These are phyloP conservation scores for Sinopyrophorus schimmeli DNA, from an alignment of 2,888 invertebrate species.

Conservation along the genomic window DNA sequence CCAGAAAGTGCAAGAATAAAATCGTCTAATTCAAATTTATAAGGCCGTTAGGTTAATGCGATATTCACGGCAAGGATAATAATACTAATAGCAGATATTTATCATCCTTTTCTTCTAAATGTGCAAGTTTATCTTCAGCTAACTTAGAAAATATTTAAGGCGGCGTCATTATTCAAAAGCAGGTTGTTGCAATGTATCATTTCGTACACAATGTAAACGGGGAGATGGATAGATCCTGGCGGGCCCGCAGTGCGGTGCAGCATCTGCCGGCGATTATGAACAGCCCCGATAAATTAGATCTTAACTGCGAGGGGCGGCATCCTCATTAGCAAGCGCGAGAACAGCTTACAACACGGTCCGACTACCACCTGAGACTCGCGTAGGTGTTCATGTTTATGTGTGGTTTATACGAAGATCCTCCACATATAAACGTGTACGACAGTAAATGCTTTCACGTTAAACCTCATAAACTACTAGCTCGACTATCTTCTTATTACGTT, in stretches of 20 bases:
- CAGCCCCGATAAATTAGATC: constrained; percentile 47
- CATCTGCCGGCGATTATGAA: constrained; percentile 45
- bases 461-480: no score
- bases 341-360: constrained; percentile 28
- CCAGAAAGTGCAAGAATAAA: no score
- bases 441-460: constrained; percentile 12
- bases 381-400: constrained; percentile 32
- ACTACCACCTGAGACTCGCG: constrained; percentile 32
- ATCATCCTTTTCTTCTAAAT: constrained; percentile 31
- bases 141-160: constrained; percentile 47
- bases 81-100: constrained; percentile 30
- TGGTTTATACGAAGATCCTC: constrained; percentile 27
- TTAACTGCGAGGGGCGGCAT: constrained; percentile 42
- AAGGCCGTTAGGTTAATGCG: constrained; percentile 26
- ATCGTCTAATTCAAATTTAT: constrained; percentile 24
- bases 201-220: constrained; percentile 29
- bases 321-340: constrained; percentile 41
- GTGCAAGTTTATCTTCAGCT: constrained; percentile 40
- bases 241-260: constrained; percentile 31
- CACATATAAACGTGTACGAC: constrained; percentile 21
- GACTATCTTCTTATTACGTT: no score
- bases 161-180: constrained; percentile 45
- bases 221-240: constrained; percentile 31
- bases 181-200: constrained; percentile 47
- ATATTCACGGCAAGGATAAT: constrained; percentile 27